Percentiles rank a stretch among this genome's conserved stretches.
phyloP scores from a whole-genome alignment of 2,888 invertebrate genomes.

The Pogonocherus hispidulus region DNA sequence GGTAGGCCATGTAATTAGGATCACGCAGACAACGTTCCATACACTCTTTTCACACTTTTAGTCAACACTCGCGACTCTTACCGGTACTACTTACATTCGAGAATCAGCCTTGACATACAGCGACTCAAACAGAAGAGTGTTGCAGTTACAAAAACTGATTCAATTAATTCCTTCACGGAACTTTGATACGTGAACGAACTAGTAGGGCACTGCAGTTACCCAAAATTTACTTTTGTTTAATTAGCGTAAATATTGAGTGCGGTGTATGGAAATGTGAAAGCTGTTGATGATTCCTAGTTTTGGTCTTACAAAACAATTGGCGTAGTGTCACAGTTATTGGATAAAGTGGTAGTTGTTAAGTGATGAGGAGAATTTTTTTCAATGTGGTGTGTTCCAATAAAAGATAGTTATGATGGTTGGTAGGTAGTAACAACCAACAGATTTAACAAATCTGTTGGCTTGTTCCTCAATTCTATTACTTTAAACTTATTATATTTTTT shows the following conservation, averaged over 20 bases:
- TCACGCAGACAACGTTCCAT: slow-evolving; percentile 50
- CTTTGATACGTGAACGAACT: not conserved
- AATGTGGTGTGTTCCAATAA: slow-evolving; percentile 32
- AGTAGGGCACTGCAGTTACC: too few relatives aligned
- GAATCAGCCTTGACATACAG: slow-evolving; percentile 13
- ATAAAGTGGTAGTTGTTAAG: slow-evolving; percentile 23
- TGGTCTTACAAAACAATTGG: not conserved
- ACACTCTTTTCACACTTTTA: slow-evolving; percentile 60
- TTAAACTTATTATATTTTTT: too few relatives aligned
- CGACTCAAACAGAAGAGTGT: not conserved
- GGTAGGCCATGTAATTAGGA: slow-evolving; percentile 69
- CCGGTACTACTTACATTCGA: slow-evolving; percentile 33
- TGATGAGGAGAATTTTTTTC: slow-evolving; percentile 26
- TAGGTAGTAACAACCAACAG: slow-evolving; percentile 42
- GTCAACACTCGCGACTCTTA: slow-evolving; percentile 48
- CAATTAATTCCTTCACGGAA: too few relatives aligned
- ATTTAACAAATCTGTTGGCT: not conserved
- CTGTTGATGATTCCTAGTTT: not conserved
- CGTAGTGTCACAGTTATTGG: slow-evolving; percentile 8
- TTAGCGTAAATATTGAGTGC: not conserved
- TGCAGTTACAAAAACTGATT: not conserved
- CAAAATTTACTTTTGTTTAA: too few relatives aligned
- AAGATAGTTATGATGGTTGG: slow-evolving; percentile 51
- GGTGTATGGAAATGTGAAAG: not conserved
- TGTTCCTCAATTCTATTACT: not conserved